Percentiles rank a stretch among this genome's conserved stretches.
Conservation (phyloP, 2,797 vertebrate genomes). For the Oreortyx pictus region DNA sequence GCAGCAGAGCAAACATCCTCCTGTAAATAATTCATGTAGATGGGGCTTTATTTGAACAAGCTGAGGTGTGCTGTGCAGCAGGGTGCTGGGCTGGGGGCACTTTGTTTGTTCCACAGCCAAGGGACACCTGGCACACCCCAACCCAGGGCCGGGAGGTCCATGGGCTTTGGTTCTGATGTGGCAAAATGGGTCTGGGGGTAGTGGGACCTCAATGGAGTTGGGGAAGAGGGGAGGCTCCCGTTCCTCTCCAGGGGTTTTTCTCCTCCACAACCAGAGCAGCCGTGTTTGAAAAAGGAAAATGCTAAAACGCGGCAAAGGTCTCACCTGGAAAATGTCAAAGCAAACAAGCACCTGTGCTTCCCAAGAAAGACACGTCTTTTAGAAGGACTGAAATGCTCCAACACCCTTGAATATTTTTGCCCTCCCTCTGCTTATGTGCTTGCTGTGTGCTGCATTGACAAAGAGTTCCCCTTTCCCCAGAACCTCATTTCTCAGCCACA, state of each 20-base stretch:
- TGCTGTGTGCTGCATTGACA: background rate
- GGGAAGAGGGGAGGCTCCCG: background rate
- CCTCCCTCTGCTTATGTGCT: background rate
- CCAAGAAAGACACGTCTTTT: accelerated
- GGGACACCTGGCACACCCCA: background rate
- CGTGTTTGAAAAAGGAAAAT: background rate
- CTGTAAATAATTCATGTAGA: slow-evolving; percentile 34
- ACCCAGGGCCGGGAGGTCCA: background rate
- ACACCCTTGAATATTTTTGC: background rate
- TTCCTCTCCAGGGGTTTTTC: background rate
- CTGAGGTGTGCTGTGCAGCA: background rate
- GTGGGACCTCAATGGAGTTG: background rate
- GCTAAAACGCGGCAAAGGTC: background rate
- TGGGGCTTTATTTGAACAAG: slow-evolving; percentile 60
- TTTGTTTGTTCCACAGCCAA: accelerated
- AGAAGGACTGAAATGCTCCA: background rate
- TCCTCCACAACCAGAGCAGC: background rate
- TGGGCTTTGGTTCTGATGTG: background rate
- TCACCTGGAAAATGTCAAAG: background rate
- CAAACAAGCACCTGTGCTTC: background rate
- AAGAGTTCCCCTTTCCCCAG: background rate
- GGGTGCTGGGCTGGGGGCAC: background rate
- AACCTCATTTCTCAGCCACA: background rate
- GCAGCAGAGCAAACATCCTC: background rate
- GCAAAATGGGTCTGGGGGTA: background rate